A percentile compares a stretch with the other conserved stretches of the same genome.
phyloP scores from a whole-genome alignment of 2,113 vertebrate species.

The Platycercus adscitus region DNA sequence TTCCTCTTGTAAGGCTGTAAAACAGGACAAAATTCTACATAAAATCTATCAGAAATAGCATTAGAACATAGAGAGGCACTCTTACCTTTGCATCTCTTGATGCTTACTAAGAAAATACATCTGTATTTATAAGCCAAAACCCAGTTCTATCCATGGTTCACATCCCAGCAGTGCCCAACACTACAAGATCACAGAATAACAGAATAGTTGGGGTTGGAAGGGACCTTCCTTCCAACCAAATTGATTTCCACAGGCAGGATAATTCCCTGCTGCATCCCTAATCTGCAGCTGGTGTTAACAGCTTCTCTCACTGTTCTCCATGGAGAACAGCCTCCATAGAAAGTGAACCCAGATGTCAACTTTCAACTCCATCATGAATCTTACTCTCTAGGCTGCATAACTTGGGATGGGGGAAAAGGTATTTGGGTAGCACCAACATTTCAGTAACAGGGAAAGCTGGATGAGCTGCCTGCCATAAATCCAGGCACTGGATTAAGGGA shows the following conservation, averaged over 20 bases:
- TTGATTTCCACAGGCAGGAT: background rate
- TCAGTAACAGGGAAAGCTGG: background rate
- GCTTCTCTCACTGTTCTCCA: background rate
- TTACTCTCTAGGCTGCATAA: background rate
- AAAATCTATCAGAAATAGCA: rapidly evolving
- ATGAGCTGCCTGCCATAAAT: background rate
- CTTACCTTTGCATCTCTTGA: background rate
- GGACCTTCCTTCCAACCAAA: background rate
- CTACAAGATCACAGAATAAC: background rate
- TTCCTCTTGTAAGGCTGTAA: background rate
- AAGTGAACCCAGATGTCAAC: constrained; percentile 10
- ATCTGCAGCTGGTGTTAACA: background rate
- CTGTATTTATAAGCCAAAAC: background rate
- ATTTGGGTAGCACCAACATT: background rate
- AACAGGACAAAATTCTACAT: background rate
- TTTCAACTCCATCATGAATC: background rate
- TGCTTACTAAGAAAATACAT: background rate
- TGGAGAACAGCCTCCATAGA: background rate
- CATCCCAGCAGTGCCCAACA: background rate
- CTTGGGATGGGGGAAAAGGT: background rate
- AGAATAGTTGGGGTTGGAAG: background rate
- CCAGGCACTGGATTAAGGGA: background rate
- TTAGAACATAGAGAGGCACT: background rate
- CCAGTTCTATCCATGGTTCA: background rate
- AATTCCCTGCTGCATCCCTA: background rate